A percentile compares a stretch with the other conserved stretches of the same genome.
These are phyloP conservation scores for Pipistrellus pygmaeus DNA, from an alignment of 2,797 vertebrate species.

Conservation along the genomic window DNA sequence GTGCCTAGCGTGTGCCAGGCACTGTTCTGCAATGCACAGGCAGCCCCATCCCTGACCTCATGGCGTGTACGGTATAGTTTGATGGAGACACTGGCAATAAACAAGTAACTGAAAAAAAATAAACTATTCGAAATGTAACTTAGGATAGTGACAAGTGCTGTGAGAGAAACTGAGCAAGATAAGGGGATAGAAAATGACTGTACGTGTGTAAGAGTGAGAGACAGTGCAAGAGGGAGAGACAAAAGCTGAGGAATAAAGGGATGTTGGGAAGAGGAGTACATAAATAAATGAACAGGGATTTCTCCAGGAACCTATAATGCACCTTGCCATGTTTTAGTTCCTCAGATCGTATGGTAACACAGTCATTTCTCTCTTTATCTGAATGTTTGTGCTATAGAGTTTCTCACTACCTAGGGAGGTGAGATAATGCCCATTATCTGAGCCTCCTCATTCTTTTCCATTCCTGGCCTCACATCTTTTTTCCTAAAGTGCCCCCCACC, in stretches of 20 bases:
- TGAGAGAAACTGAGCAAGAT: conserved; percentile 17
- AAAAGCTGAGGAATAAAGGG: background rate
- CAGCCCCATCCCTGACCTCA: background rate
- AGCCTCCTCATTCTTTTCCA: background rate
- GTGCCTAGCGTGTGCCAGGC: background rate
- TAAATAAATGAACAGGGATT: background rate
- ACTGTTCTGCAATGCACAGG: background rate
- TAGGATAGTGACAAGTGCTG: background rate
- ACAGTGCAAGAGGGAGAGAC: background rate
- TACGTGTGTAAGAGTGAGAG: background rate
- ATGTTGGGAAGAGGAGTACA: background rate
- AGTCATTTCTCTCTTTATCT: background rate
- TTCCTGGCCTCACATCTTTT: background rate
- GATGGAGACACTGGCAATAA: background rate
- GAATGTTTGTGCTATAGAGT: background rate
- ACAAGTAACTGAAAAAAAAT: background rate
- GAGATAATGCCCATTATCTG: background rate
- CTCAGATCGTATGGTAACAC: background rate
- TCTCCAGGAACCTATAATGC: background rate
- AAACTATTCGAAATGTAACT: background rate
- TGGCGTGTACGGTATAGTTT: background rate
- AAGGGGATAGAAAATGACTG: background rate
- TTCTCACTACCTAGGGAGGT: background rate
- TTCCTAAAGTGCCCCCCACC: background rate
- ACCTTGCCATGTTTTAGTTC: background rate